Evolutionary conservation across 1,140 invertebrate genomes (phyloP), one percentile per base, ranked within the genome.

Genomic region (Zaprionus inermis): DNA sequence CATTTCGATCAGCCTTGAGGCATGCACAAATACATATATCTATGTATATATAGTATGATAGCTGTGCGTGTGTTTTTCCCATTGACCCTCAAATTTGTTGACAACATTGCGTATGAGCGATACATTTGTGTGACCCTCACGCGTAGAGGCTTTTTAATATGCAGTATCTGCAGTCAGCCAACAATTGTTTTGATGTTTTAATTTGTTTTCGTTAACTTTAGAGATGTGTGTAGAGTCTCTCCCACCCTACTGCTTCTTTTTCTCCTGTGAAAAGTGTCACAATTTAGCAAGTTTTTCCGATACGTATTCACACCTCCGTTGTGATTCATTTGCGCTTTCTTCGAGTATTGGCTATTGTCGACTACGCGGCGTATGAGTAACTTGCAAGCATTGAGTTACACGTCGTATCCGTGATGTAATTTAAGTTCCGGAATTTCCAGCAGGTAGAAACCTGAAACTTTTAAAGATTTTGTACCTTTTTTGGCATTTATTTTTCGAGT

Each of bases 71-170:
- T 32, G 57, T 76, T 63, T 63, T 64, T 68, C 54, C 22, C 44
- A 64, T 57, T 72, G 72, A 80, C 67, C 78, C 78, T 80, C 72
- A 57, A 52, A 64, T 64, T 38, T 79, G 64, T 72, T 72, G 56
- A 76, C 72, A 64, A 79, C 68, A 68, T 34, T 80, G 73, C 58
- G 65, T 61, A 59, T 57, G 76, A 60, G 64, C 44, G 59, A 69
- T 79, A 41, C 68, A 20, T 44, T 6, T 14, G 24, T 28, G 24
- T 14, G 44, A 63, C 76, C 75, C 59, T 73, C 24, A 38, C 16
- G 36, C 12, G 44, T 28, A 75, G 44, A 54, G 20, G 24, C 55
- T 36, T 36, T 59, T 68, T 72, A 49, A 68, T 65, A 68, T 64
- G 58, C 72, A 57, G 22, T 49, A 18, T 49, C 44, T 54, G 54